Percentiles rank a stretch among this genome's conserved stretches.
Conservation (phyloP, 2,888 invertebrate species). For the Melanotus villosus region DNA sequence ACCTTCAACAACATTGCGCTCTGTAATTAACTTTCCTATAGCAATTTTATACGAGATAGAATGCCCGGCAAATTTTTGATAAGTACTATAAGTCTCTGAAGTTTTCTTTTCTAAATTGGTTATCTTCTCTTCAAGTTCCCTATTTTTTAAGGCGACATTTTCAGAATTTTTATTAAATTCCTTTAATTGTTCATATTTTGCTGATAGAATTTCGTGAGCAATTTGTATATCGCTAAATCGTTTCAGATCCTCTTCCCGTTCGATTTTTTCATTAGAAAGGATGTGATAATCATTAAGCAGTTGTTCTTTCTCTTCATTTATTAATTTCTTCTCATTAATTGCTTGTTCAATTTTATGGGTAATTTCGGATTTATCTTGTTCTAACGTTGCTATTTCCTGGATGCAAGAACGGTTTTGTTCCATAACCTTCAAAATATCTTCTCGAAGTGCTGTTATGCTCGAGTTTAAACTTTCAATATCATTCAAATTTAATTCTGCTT, state of each 20-base stretch:
- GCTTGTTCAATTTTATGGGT: slow-evolving; percentile 56
- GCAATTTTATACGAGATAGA: slow-evolving; percentile 41
- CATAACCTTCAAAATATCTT: slow-evolving; percentile 12
- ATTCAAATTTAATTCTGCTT: slow-evolving; percentile 38
- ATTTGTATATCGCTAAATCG: slow-evolving; percentile 5
- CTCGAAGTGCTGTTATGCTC: slow-evolving; percentile 47
- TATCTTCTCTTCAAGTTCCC: slow-evolving; percentile 48
- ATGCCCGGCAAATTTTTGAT: slow-evolving; percentile 48
- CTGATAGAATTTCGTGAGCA: background rate
- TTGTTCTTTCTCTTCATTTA: slow-evolving; percentile 43
- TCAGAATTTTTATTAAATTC: background rate
- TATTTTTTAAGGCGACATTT: background rate
- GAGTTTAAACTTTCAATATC: slow-evolving; percentile 47
- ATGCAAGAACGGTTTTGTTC: slow-evolving; percentile 4
- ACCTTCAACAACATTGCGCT: slow-evolving; percentile 51
- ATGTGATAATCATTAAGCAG: slow-evolving; percentile 58
- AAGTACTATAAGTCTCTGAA: slow-evolving; percentile 46
- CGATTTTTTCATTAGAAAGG: slow-evolving; percentile 59
- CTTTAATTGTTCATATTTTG: slow-evolving; percentile 20
- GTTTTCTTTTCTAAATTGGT: slow-evolving; percentile 50
- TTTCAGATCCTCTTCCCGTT: background rate
- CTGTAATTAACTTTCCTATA: slow-evolving; percentile 47
- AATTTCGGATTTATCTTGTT: slow-evolving; percentile 53
- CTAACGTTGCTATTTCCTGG: background rate
- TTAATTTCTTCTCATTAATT: slow-evolving; percentile 54